A percentile compares a stretch with the other conserved stretches of the same genome.
These are phyloP conservation scores for Crambe crambe DNA, from an alignment of 37 sponge, comb jelly and placozoan species.

Conservation along the genomic window DNA sequence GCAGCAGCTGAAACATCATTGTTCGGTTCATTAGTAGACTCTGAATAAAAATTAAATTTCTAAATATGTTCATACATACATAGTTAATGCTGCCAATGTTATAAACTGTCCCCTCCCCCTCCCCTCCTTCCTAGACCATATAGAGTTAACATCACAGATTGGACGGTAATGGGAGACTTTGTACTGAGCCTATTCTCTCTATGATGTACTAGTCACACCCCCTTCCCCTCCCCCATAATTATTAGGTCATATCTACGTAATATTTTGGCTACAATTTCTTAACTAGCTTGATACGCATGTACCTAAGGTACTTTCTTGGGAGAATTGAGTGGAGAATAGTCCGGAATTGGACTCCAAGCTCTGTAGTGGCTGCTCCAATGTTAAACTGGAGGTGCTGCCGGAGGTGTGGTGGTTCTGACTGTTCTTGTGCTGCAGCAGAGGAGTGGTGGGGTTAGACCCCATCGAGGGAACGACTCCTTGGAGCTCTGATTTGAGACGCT, in stretches of 20 bases:
- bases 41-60: neutral
- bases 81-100: neutral
- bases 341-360: too few relatives aligned
- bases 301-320: neutral
- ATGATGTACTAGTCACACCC: too few relatives aligned
- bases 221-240: too few relatives aligned
- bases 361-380: neutral
- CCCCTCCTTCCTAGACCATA: neutral
- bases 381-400: neutral
- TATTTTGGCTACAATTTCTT: too few relatives aligned
- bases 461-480: neutral
- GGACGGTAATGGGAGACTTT: too few relatives aligned
- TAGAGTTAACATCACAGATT: neutral
- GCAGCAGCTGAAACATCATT: neutral
- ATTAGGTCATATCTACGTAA: too few relatives aligned
- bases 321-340: neutral
- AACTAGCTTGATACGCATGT: too few relatives aligned
- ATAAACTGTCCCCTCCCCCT: neutral
- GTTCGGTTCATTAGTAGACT: neutral
- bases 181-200: too few relatives aligned
- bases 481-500: constrained; percentile 27
- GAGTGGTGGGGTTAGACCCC: neutral
- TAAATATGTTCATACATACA: neutral
- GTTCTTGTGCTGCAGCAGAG: neutral
- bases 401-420: neutral